Percentiles rank a stretch among this genome's conserved stretches.
phyloP scores from a whole-genome alignment of 2,888 invertebrate genomes.

The Drosophila meridiana region DNA sequence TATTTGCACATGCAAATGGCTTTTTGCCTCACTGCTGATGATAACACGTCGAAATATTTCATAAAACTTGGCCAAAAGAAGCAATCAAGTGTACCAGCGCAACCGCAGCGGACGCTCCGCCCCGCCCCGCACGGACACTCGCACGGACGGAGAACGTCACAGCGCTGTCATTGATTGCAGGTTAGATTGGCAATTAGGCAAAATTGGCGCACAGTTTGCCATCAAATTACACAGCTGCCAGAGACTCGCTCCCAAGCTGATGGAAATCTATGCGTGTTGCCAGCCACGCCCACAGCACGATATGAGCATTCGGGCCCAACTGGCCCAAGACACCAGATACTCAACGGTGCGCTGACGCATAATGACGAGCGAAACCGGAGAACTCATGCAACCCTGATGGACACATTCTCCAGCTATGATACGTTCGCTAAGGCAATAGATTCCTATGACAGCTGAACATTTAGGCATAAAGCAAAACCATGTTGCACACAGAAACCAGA shows the following conservation, averaged over 20 bases:
- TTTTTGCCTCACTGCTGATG: constrained; percentile 58
- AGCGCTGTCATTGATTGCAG: constrained; percentile 54
- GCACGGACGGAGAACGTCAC: constrained; percentile 21
- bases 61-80: constrained; percentile 64
- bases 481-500: neutral
- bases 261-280: constrained; percentile 32
- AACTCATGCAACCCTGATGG: neutral
- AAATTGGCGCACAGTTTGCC: constrained; percentile 53
- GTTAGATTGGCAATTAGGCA: constrained; percentile 61
- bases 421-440: neutral
- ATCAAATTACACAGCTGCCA: constrained; percentile 45
- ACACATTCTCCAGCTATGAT: too few relatives aligned
- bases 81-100: constrained; percentile 51
- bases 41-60: constrained; percentile 64
- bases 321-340: constrained; percentile 1
- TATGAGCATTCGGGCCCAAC: constrained; percentile 18
- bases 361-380: constrained; percentile 5
- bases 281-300: neutral
- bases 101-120: constrained; percentile 11
- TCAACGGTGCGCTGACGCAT: constrained; percentile 2
- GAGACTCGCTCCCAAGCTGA: constrained; percentile 1
- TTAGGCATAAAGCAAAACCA: neutral
- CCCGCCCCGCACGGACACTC: constrained; percentile 21
- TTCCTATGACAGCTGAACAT: neutral
- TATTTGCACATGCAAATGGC: constrained; percentile 61